Evolutionary conservation across 2,888 invertebrate genomes (phyloP).

Genomic region (Pyrgus malvae): DNA sequence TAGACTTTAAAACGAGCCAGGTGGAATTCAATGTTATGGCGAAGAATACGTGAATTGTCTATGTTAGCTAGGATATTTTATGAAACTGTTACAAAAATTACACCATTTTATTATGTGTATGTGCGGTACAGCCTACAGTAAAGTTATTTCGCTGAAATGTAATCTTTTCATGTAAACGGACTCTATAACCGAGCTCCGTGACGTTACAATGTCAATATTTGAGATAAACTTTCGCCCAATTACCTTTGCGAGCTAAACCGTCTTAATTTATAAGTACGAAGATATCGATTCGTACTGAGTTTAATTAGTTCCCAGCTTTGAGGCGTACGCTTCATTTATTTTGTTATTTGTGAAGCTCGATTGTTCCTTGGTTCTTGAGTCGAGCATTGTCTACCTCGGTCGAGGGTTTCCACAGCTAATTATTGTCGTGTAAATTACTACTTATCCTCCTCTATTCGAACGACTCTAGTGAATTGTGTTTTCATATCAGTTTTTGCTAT

Average conservation of each 20-base stretch:
- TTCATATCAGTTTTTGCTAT: background rate
- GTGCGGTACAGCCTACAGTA: too few species aligned
- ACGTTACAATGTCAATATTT: conserved; percentile 65
- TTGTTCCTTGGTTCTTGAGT: conserved; percentile 23
- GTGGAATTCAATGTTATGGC: too few species aligned
- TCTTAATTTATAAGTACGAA: conserved; percentile 75
- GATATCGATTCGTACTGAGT: conserved; percentile 69
- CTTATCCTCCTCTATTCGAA: conserved; percentile 6
- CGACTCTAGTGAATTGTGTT: background rate
- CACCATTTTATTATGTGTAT: too few species aligned
- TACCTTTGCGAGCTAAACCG: conserved; percentile 70
- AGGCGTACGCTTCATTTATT: conserved; percentile 65
- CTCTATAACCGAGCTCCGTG: conserved; percentile 39
- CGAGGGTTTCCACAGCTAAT: conserved; percentile 23
- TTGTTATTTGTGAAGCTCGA: conserved; percentile 48
- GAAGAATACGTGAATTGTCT: too few species aligned
- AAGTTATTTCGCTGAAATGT: too few species aligned
- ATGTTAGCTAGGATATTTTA: too few species aligned
- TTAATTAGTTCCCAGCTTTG: conserved; percentile 75
- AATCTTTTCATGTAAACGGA: conserved; percentile 3
- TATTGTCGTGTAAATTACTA: conserved; percentile 18
- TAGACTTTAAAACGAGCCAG: too few species aligned
- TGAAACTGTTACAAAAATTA: too few species aligned
- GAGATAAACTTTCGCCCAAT: conserved; percentile 69
- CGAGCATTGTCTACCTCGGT: conserved; percentile 17